Conservation (phyloP, 2,113 vertebrate species). For the Mobula hypostoma region DNA sequence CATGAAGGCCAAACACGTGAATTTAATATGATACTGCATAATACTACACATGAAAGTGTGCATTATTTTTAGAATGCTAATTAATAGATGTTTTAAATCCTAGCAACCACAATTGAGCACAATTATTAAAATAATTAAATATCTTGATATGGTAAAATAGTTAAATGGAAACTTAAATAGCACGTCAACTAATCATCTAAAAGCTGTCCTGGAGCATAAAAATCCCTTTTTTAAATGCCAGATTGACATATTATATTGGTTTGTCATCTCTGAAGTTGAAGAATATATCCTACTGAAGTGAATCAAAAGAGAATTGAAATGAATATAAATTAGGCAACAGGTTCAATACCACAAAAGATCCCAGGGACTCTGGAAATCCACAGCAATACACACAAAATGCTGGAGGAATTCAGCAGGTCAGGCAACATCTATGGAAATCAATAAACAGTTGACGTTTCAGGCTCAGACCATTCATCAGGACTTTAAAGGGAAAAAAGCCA, state of each 20-base stretch:
- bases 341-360: not conserved
- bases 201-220: not conserved
- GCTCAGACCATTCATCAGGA: no score
- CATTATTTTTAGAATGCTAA: constrained; percentile 4
- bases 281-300: not conserved
- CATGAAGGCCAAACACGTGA: not conserved
- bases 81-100: not conserved
- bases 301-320: not conserved
- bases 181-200: not conserved
- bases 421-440: no score
- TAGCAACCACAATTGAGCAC: not conserved
- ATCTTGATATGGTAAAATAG: not conserved
- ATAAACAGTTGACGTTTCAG: no score
- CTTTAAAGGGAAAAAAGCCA: no score
- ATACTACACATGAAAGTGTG: not conserved
- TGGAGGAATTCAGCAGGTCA: no score
- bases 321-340: no score
- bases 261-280: not conserved
- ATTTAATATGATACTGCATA: not conserved
- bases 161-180: not conserved
- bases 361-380: no score
- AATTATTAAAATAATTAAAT: not conserved
- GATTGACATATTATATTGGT: not conserved
- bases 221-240: not conserved
- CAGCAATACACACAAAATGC: no score